Percentiles rank a stretch among this genome's conserved stretches.
These are phyloP conservation scores for Seira sanloemensis DNA, from an alignment of 2,888 invertebrate genomes.

Conservation along the genomic window DNA sequence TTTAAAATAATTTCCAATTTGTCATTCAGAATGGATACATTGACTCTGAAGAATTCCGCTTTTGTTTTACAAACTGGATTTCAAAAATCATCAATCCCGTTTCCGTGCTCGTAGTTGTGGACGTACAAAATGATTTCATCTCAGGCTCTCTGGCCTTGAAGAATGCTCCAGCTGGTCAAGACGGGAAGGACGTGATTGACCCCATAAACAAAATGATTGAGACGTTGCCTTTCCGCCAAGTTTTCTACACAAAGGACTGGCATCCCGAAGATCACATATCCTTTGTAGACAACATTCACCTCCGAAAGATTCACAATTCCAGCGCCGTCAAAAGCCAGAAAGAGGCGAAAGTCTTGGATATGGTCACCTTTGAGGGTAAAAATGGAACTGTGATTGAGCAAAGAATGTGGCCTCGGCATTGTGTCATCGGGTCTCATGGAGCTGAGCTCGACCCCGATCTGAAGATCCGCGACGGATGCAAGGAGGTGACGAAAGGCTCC, in stretches of 20 bases:
- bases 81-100: conserved; percentile 87
- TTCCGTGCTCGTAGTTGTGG: conserved; percentile 93
- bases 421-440: conserved; percentile 97
- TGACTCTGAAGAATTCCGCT: neutral
- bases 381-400: conserved; percentile 86
- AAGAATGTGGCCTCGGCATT: conserved; percentile 96
- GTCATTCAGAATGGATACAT: conserved; percentile 92
- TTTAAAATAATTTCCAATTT: conserved; percentile 83
- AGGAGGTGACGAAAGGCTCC: conserved; percentile 92
- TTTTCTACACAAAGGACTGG: conserved; percentile 97
- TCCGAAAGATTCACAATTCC: conserved; percentile 84
- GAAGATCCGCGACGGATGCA: conserved; percentile 84
- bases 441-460: conserved; percentile 93
- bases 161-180: conserved; percentile 93
- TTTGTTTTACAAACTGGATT: conserved; percentile 1
- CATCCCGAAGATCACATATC: conserved; percentile 97
- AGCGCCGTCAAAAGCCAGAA: conserved; percentile 80
- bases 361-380: conserved; percentile 86
- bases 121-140: conserved; percentile 99
- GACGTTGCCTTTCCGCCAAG: conserved; percentile 88
- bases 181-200: conserved; percentile 92
- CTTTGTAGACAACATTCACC: conserved; percentile 93
- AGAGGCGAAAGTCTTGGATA: conserved; percentile 89
- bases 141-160: conserved; percentile 94
- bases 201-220: conserved; percentile 92